Evolutionary conservation across 2,113 vertebrate species (phyloP), one percentile per base, ranked within the genome.

Genomic region (Progne subis): DNA sequence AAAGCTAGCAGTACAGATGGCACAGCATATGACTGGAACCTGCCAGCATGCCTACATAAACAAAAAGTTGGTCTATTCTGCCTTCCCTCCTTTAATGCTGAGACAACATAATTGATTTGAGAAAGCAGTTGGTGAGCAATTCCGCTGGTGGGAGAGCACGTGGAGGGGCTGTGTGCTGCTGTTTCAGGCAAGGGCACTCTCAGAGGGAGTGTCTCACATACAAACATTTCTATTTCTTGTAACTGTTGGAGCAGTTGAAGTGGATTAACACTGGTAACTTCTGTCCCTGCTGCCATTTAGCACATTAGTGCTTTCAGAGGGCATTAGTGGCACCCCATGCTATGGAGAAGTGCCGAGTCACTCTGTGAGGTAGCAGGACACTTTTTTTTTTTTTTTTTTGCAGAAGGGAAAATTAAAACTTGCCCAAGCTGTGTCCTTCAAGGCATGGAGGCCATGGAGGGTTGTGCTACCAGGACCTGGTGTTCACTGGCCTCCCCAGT

Each of bases 1-100:
- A 86, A 84, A 96, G 77, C 65, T 81, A 83, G 86, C 82, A 82
- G 68, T 94, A 86, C 94, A 97, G 96, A 94, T 96, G 95, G 96
- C 93, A 93, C 88, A 96, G 46, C 92, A 96, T 96, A 95, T 71
- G 93, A 97, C 92, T 95, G 88, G 92, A 96, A 97, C 96, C 92
- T 97, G 94, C 88, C 93, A 94, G 92, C 90, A 57, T 84, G 94
- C 82, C 74, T 86, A 75, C 92, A 81, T 97, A 96, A 95, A 96
- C 92, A 92, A 90, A 94, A 97, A 94, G 64, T 93, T 96, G 90
- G 85, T 95, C 90, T 96, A 83, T 68, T 92, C 82, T 96, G 91
- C 92, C 61, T 94, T 88, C 76, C 64, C 8, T 86, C 85, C 85
- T 86, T 94, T 92, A 95, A 52, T 81, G 82, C 92, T 95, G 94